Percentiles rank a stretch among this genome's conserved stretches.
Evolutionary conservation across 2,888 invertebrate species (phyloP).

Genomic region (Polyommatus icarus): DNA sequence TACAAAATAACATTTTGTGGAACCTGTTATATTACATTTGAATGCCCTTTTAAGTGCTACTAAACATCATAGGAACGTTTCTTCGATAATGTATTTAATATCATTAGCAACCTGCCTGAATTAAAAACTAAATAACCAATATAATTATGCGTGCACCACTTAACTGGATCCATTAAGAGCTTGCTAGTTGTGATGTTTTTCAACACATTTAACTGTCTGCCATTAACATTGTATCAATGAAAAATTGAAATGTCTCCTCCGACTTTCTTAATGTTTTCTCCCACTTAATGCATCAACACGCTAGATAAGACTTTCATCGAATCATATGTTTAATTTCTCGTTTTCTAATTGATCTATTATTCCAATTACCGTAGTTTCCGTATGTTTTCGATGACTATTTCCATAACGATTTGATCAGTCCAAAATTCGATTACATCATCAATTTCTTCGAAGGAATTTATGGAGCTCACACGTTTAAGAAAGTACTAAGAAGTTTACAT

Average conservation of each 20-base stretch:
- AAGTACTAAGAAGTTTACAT: slow-evolving; percentile 11
- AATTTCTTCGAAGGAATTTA: slow-evolving; percentile 6
- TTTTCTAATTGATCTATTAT: slow-evolving; percentile 20
- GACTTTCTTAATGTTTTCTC: slow-evolving; percentile 14
- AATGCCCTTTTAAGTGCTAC: too few species aligned
- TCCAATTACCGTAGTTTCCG: slow-evolving; percentile 2
- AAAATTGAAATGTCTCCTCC: slow-evolving; percentile 7
- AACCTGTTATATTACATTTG: background rate
- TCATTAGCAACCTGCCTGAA: background rate
- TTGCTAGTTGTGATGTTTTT: slow-evolving; percentile 2
- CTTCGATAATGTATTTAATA: background rate
- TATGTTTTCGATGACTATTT: background rate
- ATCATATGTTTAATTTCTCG: slow-evolving; percentile 8
- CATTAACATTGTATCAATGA: slow-evolving; percentile 21
- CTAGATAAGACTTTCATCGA: slow-evolving; percentile 10
- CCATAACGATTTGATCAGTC: background rate
- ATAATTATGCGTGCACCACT: slow-evolving; percentile 6
- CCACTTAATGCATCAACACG: background rate
- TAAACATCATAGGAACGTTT: background rate
- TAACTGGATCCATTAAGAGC: slow-evolving; percentile 8
- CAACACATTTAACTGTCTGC: background rate
- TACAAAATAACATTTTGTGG: background rate
- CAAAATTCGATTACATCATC: background rate
- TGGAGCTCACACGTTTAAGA: slow-evolving; percentile 1
- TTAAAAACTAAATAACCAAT: background rate